Base-by-base conservation (phyloP, 92 coral and sea anemone species). In the Siderastrea radians region DNA sequence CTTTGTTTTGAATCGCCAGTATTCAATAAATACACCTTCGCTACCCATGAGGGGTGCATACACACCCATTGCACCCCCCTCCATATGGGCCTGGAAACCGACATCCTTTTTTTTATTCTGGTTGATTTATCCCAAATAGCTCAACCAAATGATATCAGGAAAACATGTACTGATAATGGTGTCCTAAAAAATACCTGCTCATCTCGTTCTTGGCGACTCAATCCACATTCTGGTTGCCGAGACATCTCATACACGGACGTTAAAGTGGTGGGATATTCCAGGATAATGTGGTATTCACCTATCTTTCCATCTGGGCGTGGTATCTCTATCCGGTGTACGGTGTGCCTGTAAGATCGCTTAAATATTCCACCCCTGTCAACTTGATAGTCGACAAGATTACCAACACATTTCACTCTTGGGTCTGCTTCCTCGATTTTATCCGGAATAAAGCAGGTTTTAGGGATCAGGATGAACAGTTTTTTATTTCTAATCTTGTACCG, bases 381-480 rank as follows among this genome's bases (percentile, higher is more conserved):
- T 47, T 68, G 45, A 8, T 77, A 47, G 10, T 51, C 11, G 16
- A 6, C 59, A 48, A 92, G 77, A 51, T 69, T 50, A 13, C 83
- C 89, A 12, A 57, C 85, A 9, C 19, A 49, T 54, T 78, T 49
- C 1, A 90, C 71, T 38, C 80, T 61, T 2, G 10, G 8, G 70
- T 90, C 94, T 61, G 78, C 87, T 2, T 92, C 92, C 1, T 60
- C 5, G 49, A 92, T 54, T 58, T 14, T 72, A 7, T 84, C 84
- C 10, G 54, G 82, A 9, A 79, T 75, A 59, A 50, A 81, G 76
- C 98, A 93, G 49, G 83, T 88, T 65, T 88, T 90, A 0, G 98
- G 98, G 68, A 95, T 9, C 26, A 95, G 75, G 68, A 95, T 93
- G 71, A 91, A 95, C 45, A 95, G 78, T 64, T 93, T 95, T 49